Evolutionary conservation across 1,140 invertebrate genomes (phyloP), one percentile per base, ranked within the genome.

Genomic region (Laodelphax striatellus): DNA sequence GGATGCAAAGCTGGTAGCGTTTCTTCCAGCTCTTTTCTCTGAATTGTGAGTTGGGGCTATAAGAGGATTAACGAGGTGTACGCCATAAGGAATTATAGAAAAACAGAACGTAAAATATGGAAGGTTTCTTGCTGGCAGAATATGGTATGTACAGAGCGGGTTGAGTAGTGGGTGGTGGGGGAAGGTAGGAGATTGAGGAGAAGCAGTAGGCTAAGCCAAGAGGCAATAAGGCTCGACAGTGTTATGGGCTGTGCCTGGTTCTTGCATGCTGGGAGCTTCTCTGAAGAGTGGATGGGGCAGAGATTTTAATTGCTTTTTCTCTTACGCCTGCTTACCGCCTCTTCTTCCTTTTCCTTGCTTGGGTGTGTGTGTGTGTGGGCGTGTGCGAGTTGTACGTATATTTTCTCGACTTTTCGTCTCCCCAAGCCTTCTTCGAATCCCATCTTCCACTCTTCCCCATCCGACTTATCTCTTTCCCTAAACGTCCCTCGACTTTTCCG

Each of bases 261-360:
- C 34, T 13, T 38, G 34, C 34, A 11, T 38, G 34, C 34, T 38
- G 34, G 34, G 34, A 38, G 34, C 34, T 38, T 38, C 11, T 38
- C 34, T 38, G 34, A 38, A 38, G 34, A 62, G 55, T 62, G 50
- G 55, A 58, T 58, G 34, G 55, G 55, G 55, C 61, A 22, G 55
- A 53, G 61, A 58, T 62, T 62, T 62, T 62, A 62, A 62, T 62
- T 58, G 61, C 56, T 62, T 62, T 62, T 62, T 58, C 61, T 57
- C 59, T 22, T 50, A 55, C 59, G 41, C 28, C 59, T 60, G 52
- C 59, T 61, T 61, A 50, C 50, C 43, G 44, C 16, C 17, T 52
- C n/a, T 16, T 22, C 19, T 22, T 52, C 21, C 43, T 44, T n/a
- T 56, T 56, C 55, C 38, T 38, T 38, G 34, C 11, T 3, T 13